phyloP scores from a whole-genome alignment of 2,888 invertebrate genomes.

The Yponomeuta malinellus region DNA sequence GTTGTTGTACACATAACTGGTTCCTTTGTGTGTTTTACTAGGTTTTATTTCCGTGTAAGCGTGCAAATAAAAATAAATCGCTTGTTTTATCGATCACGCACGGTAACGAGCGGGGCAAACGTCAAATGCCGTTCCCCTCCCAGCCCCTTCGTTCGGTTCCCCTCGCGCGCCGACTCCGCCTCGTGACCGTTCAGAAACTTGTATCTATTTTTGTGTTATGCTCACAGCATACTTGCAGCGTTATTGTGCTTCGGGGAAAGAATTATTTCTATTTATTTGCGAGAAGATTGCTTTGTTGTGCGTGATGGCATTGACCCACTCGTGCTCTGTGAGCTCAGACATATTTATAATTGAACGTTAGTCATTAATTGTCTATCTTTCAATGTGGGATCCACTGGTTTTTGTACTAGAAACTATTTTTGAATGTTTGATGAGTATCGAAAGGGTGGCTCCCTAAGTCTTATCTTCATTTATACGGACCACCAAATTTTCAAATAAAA shows the following conservation, averaged over 20 bases:
- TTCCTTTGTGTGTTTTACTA: neutral
- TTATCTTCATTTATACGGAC: neutral
- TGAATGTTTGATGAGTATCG: too few relatives aligned
- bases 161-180: neutral
- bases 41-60: neutral
- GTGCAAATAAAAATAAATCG: neutral
- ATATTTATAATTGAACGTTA: too few relatives aligned
- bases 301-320: neutral
- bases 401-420: too few relatives aligned
- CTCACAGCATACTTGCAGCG: neutral
- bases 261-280: neutral
- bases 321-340: too few relatives aligned
- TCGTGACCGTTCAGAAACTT: neutral
- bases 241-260: neutral
- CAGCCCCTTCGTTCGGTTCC: neutral
- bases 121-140: neutral
- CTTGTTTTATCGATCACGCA: neutral
- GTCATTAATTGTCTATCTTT: too few relatives aligned
- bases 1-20: neutral
- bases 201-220: neutral
- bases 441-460: too few relatives aligned
- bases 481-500: conserved; percentile 29
- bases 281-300: neutral
- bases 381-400: too few relatives aligned
- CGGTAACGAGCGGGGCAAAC: neutral